Percentiles rank a stretch among this genome's conserved stretches.
phyloP scores from a whole-genome alignment of 2,888 invertebrate genomes.

The Sabatieria punctata region DNA sequence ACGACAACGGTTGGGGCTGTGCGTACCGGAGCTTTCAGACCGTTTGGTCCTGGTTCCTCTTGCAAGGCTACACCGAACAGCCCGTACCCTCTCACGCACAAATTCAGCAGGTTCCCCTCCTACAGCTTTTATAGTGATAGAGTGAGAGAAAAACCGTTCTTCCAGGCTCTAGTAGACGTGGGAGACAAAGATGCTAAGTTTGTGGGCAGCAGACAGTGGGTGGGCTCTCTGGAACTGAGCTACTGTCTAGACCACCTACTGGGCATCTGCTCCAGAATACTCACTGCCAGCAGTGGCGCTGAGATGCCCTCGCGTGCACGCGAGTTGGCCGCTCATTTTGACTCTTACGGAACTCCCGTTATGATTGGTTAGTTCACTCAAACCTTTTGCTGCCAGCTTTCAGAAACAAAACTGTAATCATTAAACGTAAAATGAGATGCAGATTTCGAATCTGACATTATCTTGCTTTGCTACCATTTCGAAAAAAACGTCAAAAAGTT shows the following conservation, averaged over 20 bases:
- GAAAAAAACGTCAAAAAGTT: too few species aligned
- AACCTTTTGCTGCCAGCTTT: too few species aligned
- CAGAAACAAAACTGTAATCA: too few species aligned
- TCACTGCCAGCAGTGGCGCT: slow-evolving; percentile 64
- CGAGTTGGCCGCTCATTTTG: slow-evolving; percentile 73
- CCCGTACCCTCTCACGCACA: slow-evolving; percentile 61
- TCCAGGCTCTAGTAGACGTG: slow-evolving; percentile 70
- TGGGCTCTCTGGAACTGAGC: slow-evolving; percentile 90
- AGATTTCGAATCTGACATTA: too few species aligned
- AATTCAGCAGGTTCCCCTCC: slow-evolving; percentile 49
- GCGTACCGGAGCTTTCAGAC: slow-evolving; percentile 95
- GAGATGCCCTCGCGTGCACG: slow-evolving; percentile 55
- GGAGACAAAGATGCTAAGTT: slow-evolving; percentile 77
- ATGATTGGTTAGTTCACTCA: slow-evolving; percentile 65
- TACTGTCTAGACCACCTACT: slow-evolving; percentile 69
- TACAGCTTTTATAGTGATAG: too few species aligned
- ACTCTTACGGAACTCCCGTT: slow-evolving; percentile 76
- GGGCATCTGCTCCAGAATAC: slow-evolving; percentile 48
- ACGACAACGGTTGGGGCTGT: slow-evolving; percentile 98
- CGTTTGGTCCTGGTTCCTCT: slow-evolving; percentile 79
- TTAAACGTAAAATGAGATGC: too few species aligned
- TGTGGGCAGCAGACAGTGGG: slow-evolving; percentile 83
- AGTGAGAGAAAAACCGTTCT: neutral
- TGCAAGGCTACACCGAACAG: slow-evolving; percentile 61
- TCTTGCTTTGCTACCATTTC: too few species aligned